A percentile compares a stretch with the other conserved stretches of the same genome.
These are phyloP conservation scores for Linyphia triangularis DNA, from an alignment of 2,888 invertebrate species.

Conservation along the genomic window DNA sequence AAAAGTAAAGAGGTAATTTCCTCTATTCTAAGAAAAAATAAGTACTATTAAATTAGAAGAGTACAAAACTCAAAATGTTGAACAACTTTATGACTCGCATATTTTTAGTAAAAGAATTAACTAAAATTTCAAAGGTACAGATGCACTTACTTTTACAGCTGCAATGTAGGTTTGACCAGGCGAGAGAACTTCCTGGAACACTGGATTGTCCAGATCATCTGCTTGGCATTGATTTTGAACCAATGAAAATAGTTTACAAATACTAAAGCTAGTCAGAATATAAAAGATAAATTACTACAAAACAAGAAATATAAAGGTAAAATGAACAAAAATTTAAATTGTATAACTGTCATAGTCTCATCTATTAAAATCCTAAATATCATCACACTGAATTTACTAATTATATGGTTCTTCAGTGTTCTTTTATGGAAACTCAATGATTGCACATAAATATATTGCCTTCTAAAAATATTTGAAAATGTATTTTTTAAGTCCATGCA, in stretches of 20 bases:
- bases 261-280: constrained; percentile 85
- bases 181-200: constrained; percentile 94
- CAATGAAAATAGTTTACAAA: constrained; percentile 92
- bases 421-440: no score
- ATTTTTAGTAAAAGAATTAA: no score
- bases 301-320: background rate
- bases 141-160: constrained; percentile 81
- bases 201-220: constrained; percentile 95
- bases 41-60: background rate
- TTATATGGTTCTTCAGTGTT: no score
- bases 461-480: background rate
- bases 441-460: background rate
- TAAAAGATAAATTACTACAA: background rate
- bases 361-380: no score
- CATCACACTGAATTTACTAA: no score
- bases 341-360: background rate
- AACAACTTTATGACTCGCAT: background rate
- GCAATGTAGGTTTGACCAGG: constrained; percentile 93
- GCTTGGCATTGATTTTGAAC: constrained; percentile 89
- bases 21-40: no score
- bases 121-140: no score
- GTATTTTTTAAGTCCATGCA: no score
- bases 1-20: no score
- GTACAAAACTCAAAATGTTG: background rate
- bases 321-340: background rate